Conservation (phyloP, 2,888 invertebrate species). For the Furcula furcula region DNA sequence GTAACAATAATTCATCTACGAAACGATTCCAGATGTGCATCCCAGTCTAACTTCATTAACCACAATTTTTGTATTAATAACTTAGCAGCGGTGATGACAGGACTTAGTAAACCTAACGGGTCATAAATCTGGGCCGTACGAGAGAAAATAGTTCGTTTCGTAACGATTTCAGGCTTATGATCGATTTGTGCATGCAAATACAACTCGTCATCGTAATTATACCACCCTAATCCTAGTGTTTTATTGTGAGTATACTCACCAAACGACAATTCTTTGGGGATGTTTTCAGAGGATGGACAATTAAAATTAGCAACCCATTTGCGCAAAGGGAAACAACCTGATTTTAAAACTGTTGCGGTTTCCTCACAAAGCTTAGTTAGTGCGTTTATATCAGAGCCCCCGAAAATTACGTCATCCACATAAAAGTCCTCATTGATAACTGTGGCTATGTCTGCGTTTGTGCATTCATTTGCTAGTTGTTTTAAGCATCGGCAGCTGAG, state of each 20-base stretch:
- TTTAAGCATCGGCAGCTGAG: conserved; percentile 3
- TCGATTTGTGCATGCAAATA: conserved; percentile 4
- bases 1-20: not conserved
- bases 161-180: not conserved
- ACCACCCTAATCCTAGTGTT: conserved; percentile 14
- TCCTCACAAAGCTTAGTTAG: not conserved
- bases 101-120: not conserved
- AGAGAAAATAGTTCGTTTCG: not conserved
- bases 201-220: conserved; percentile 8
- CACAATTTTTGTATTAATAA: not conserved
- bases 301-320: conserved; percentile 4
- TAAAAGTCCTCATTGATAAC: conserved; percentile 5
- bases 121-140: not conserved
- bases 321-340: conserved; percentile 2
- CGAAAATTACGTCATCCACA: conserved; percentile 5
- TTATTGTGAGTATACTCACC: not conserved
- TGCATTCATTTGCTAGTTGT: conserved; percentile 1
- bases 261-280: not conserved
- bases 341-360: not conserved
- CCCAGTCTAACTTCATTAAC: not conserved
- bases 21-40: not conserved
- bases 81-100: not conserved
- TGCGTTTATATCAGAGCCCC: not conserved
- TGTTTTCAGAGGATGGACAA: not conserved
- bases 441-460: not conserved